phyloP scores from a whole-genome alignment of 2,888 invertebrate genomes.

The Gastrophysa polygoni region DNA sequence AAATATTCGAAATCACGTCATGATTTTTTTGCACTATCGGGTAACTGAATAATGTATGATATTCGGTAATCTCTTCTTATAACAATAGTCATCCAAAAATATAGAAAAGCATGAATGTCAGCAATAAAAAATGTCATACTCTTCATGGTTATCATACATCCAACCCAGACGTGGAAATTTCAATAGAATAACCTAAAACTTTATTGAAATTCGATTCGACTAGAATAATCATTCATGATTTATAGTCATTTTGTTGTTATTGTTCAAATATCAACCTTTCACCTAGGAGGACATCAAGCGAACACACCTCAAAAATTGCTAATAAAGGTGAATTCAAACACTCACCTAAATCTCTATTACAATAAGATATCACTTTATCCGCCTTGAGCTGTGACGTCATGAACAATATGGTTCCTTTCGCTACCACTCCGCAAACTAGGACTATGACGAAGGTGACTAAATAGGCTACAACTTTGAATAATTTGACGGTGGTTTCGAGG shows the following conservation, averaged over 20 bases:
- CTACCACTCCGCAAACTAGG: conserved; percentile 81
- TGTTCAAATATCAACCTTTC: neutral
- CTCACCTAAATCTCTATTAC: conserved; percentile 84
- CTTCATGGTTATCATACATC: no score
- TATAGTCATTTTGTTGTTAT: neutral
- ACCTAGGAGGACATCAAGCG: neutral
- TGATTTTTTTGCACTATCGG: no score
- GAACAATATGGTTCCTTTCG: conserved; percentile 87
- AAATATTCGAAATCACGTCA: no score
- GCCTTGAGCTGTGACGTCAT: conserved; percentile 89
- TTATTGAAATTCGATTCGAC: no score
- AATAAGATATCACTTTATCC: conserved; percentile 77
- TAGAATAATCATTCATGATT: neutral
- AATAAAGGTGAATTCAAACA: conserved; percentile 9
- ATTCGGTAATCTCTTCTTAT: no score
- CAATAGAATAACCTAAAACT: no score
- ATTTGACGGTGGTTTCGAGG: conserved; percentile 82
- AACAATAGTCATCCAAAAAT: no score
- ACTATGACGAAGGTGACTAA: conserved; percentile 84
- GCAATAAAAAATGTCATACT: no score
- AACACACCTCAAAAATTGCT: neutral
- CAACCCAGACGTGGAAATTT: no score
- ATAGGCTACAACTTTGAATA: conserved; percentile 85
- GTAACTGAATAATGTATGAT: no score
- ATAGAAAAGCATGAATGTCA: no score